Base-by-base conservation (phyloP, 2,113 vertebrate species). In the Morone saxatilis region DNA sequence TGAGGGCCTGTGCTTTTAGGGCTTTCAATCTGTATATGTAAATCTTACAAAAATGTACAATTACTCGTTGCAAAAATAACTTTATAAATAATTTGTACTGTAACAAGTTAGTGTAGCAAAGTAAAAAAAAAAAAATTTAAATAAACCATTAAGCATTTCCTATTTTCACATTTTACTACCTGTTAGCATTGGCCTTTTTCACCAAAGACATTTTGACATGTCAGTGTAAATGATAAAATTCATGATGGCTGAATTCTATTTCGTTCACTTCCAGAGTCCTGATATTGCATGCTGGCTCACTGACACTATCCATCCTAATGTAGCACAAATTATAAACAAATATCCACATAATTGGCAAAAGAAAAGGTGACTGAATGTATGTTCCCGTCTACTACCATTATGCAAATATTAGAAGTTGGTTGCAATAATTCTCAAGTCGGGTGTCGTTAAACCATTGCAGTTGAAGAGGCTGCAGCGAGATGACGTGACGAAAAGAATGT, bases 11-110 rank as follows among this genome's bases (percentile, higher is more conserved):
- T 41, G 1, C 57, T n/a, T 54, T 53, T 59, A 31, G 48, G 41
- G 13, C 50, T 71, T 31, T 76, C 51, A 56, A n/a, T 77, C 20
- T 31, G 38, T 65, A 71, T 40, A 47, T 57, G 38, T 61, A 22
- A 51, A 9, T 71, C 25, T 47, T 59, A 20, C n/a, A 61, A 36
- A 63, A 50, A 36, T 50, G 7, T 22, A 38, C n/a, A 65, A 48
- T 73, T 41, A 38, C 3, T 7, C 60, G 19, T 47, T 11, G n/a
- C 7, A 38, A 17, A 54, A 19, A 53, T 16, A 13, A 48, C 1
- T 36, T 50, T 25, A 51, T 40, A 40, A 16, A 51, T 50, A 20
- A 47, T 61, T 50, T 51, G 43, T 36, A 40, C 67, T 40, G 19
- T 40, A 40, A n/a, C 11, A 43, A 16, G 20, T 4, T 38, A 36